phyloP scores from a whole-genome alignment of 2,113 vertebrate species.

The Eurypyga helias region DNA sequence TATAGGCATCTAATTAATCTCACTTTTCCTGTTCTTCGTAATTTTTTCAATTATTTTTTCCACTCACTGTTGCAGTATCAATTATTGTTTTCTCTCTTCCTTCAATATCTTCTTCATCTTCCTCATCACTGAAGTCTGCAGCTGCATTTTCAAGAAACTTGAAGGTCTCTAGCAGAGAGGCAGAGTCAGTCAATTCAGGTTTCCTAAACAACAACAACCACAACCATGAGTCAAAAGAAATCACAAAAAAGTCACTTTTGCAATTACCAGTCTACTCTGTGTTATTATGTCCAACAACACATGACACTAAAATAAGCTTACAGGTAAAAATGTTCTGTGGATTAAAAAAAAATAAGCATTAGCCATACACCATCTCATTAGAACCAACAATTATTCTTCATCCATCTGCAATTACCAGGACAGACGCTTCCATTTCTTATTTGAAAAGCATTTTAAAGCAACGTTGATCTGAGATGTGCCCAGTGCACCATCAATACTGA shows the following conservation, averaged over 20 bases:
- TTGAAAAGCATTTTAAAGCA: background rate
- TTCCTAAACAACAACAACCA: constrained; percentile 80
- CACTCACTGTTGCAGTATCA: constrained; percentile 91
- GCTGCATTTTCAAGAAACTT: constrained; percentile 93
- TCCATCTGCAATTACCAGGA: background rate
- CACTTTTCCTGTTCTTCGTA: constrained; percentile 56
- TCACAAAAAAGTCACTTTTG: background rate
- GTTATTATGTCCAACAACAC: background rate
- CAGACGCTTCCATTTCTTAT: background rate
- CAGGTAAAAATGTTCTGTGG: background rate
- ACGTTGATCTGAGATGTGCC: background rate
- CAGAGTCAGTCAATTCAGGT: constrained; percentile 89
- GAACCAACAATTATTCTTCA: background rate
- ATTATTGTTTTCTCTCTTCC: constrained; percentile 88
- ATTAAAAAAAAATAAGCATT: background rate
- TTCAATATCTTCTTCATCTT: constrained; percentile 94
- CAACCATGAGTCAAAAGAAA: background rate
- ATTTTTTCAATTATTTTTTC: constrained; percentile 66
- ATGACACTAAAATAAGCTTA: background rate
- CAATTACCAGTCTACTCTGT: background rate
- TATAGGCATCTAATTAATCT: constrained; percentile 52
- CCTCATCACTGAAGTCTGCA: constrained; percentile 94
- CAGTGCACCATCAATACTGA: background rate
- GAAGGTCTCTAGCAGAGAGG: constrained; percentile 91
- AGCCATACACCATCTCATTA: background rate